Evolutionary conservation across 2,113 vertebrate genomes (phyloP), one percentile per base, ranked within the genome.

Genomic region (Cinclus cinclus): DNA sequence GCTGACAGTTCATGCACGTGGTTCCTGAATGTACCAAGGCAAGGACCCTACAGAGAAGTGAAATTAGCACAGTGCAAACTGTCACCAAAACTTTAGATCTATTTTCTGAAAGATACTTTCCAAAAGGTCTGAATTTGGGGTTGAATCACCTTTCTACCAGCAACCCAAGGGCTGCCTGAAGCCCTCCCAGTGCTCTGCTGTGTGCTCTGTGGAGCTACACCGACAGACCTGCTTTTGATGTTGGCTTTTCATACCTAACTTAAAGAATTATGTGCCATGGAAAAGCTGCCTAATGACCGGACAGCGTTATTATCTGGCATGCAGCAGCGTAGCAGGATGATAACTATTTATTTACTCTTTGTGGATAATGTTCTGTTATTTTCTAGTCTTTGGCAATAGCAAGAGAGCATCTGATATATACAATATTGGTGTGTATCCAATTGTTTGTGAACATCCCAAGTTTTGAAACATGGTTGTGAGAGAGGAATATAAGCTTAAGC

Each of bases 361-460:
- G 83, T 10, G 25, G 59, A 75, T 91, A 90, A 81, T 69, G 92
- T 95, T 92, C 88, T 93, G 93, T 89, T 95, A 87, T 94, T 95
- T 92, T 78, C 67, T 75, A 74, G 41, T 76, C 91, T 67, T 80
- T 92, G 88, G 93, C 78, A 89, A 83, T 92, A 95, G 90, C 91
- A 64, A 78, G 56, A 88, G 76, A 96, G 74, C 94, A 94, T 91
- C 89, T 93, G 91, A 97, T 92, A 83, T 76, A 90, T 94, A 94
- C 94, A 94, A 95, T 97, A 94, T 96, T 96, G 90, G 94, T 94
- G 92, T 83, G 86, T 95, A 94, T 94, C 90, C 94, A 87, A 96
- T 96, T 97, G 96, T 97, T 97, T 95, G 93, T 95, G 95, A 92
- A 90, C 94, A 94, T 97, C 95, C 92, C 92, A 97, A 97, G 95